Base-by-base conservation (phyloP, 2,888 invertebrate species). In the Zeuzera pyrina region DNA sequence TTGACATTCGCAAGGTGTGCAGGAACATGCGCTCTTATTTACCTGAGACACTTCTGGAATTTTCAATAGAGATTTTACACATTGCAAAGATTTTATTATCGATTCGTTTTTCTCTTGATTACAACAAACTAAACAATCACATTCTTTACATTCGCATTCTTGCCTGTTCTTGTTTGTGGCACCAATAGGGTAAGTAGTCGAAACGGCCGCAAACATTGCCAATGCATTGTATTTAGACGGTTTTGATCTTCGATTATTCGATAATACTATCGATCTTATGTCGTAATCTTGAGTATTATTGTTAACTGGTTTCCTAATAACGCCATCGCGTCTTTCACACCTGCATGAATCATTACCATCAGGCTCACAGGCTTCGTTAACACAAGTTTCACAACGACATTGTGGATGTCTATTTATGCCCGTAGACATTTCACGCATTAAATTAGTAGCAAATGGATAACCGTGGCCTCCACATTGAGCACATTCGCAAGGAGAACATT, bases 401-500 rank as follows among this genome's bases (percentile, higher is more conserved):
- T 45, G 41, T 6, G 36, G 39, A 13, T 56, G 52, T 23, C 57
- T 58, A 13, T 47, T 51, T 7, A 56, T 54, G 8, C 49, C 55
- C 2, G 64, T 65, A 3, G 63, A 57, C 37, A 53, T 56, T 37
- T 71, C 63, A 12, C 47, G 61, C 25, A 46, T 51, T 14, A 36
- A 19, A 33, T 38, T 53, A 2, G 57, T 41, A n/a, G 52, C 27
- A 24, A 49, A 33, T n/a, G 53, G 37, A 22, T 42, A 49, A 25
- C 40, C 42, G 12, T 46, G 52, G 2, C 41, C n/a, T n/a, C n/a
- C 38, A 34, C 73, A 72, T 31, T 64, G 48, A 15, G 43, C 41
- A 34, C 73, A 76, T 16, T 61, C 55, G 39, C 74, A 73, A 2
- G 71, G 65, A 4, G 51, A 39, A 39, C 72, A 76, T n/a, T 50